Evolutionary conservation across 2,888 invertebrate species (phyloP), one percentile per base, ranked within the genome.

Genomic region (Deladenus siricidicola): DNA sequence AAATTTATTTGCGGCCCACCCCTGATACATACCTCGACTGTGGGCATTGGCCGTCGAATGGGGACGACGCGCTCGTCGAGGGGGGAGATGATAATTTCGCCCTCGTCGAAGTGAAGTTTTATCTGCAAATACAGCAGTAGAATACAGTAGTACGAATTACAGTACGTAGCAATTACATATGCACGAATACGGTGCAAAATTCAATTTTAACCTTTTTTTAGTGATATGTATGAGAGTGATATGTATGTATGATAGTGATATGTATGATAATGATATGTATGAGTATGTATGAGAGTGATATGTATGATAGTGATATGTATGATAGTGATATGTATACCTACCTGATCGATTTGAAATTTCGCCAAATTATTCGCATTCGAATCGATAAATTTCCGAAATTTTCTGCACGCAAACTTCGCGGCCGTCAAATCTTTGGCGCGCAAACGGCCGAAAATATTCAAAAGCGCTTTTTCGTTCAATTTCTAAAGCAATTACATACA

Each of bases 21-120:
- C n/a, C n/a, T n/a, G n/a, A n/a, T n/a, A n/a, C 21, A 24, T 48
- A 73, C 73, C 58, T 70, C 68, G 4, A 73, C 34, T 28, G 70
- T 58, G 4, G 71, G 71, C 57, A 73, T 64, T 1, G 63, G 59
- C 49, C 70, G 62, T 3, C 70, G 58, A 4, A 55, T 53, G 0
- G 73, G 72, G n/a, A 63, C 58, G 24, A 56, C 61, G 59, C 66
- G 65, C 51, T 70, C 69, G 43, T 73, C 73, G 6, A 69, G 51
- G 1, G 72, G 69, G 45, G 68, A 70, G 8, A 73, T 53, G 1
- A 73, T 64, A 6, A 72, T 60, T 62, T 73, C 71, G 4, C 73
- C 73, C 60, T 73, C 72, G 45, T 73, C 73, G 49, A 73, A 73
- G 3, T 73, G 55, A 17, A 73, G 58, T 10, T 70, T 69, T 28